Base-by-base conservation (phyloP, 2,797 vertebrate species). In the Babyrousa celebensis region DNA sequence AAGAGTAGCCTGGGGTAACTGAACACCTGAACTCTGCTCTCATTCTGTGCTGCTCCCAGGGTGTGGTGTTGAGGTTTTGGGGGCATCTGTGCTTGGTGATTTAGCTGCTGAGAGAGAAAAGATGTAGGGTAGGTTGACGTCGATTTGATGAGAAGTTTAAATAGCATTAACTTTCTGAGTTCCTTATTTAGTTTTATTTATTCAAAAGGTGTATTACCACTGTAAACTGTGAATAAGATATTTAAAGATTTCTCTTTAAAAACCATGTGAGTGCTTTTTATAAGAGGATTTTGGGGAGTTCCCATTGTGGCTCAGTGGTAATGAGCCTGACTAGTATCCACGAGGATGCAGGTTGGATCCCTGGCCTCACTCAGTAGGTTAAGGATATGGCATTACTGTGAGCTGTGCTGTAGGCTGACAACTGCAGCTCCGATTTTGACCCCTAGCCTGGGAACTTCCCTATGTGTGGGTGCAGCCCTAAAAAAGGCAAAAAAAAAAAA, bases 231-330 rank as follows among this genome's bases (percentile, higher is more conserved):
- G 90, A 96, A 84, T 87, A 82, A 94, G 94, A 82, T 97, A 95
- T 96, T 96, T 96, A 97, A 75, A 89, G 85, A 94, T 92, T 96
- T 96, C 36, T 97, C 67, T 96, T 93, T 96, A 86, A 97, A 96
- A 96, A 95, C 27, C 43, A 63, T 21, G 1, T 65, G 56, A 93
- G 93, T 95, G 40, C 32, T 91, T 80, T 91, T 89, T 56, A 12
- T 87, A 92, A 92, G 29, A 85, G 93, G 12, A 12, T 92, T 85
- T 95, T 93, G 43, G 43, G 43, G 43, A 48, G 43, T 10, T 48
- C 5, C 43, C 43, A 48, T 48, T 48, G 43, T 7, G 43, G 43
- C 43, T 48, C 43, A 48, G 43, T 48, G 43, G 43, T 48, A 48
- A 48, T 6, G 6, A 48, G 43, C 43, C 43, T 10, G 9, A 48